Evolutionary conservation across 2,113 vertebrate species (phyloP).

Genomic region (Rhagologus leucostigma): DNA sequence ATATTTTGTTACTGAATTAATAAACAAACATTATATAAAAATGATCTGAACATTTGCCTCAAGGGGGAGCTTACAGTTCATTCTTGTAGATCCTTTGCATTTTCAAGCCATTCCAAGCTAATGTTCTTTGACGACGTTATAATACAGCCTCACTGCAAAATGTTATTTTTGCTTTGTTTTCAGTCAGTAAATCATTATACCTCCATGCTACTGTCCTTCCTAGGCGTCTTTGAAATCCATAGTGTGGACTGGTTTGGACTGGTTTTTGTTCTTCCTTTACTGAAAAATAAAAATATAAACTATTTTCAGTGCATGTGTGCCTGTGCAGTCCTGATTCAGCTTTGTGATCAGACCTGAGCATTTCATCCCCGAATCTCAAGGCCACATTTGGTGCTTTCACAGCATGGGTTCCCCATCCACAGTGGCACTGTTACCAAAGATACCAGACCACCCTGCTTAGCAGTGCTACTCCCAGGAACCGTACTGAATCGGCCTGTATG

Average conservation of each 20-base stretch:
- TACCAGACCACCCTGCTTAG: background rate
- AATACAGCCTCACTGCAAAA: conserved; percentile 58
- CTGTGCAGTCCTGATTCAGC: background rate
- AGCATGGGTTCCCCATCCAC: background rate
- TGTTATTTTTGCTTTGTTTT: conserved; percentile 25
- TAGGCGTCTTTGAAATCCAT: conserved; percentile 90
- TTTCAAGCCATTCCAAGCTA: conserved; percentile 82
- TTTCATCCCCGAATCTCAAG: background rate
- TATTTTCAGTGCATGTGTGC: background rate
- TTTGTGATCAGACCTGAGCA: background rate
- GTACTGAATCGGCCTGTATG: no score
- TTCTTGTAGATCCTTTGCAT: conserved; percentile 72
- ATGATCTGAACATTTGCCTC: conserved; percentile 73
- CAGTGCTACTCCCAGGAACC: background rate
- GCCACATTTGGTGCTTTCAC: background rate
- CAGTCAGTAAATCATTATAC: conserved; percentile 75
- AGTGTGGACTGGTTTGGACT: conserved; percentile 83
- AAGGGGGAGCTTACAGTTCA: conserved; percentile 79
- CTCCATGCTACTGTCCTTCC: conserved; percentile 85
- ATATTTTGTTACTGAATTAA: conserved; percentile 68
- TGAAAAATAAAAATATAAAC: conserved; percentile 66
- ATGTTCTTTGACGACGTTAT: conserved; percentile 64
- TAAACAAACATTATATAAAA: conserved; percentile 74
- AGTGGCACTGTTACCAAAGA: background rate
- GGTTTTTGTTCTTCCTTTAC: conserved; percentile 87